Evolutionary conservation across 2,797 vertebrate genomes (phyloP).

Genomic region (Danio aesculapii): DNA sequence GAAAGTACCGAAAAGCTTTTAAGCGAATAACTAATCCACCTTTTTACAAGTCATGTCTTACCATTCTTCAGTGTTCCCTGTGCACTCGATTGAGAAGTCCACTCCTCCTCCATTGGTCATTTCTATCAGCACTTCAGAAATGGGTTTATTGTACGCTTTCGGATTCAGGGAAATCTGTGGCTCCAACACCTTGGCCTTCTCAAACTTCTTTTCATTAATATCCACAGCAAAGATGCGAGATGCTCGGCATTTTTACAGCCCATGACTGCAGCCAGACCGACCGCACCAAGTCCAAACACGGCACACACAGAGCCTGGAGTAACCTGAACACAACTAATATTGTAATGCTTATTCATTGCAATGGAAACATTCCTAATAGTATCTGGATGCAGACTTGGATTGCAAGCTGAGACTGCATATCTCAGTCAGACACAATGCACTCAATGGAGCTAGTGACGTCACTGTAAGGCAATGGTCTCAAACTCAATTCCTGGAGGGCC

Average conservation of each 20-base stretch:
- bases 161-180: slow-evolving; percentile 91
- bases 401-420: too few species aligned
- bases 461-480: too few species aligned
- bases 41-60: slow-evolving; percentile 69
- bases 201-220: slow-evolving; percentile 88
- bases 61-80: slow-evolving; percentile 90
- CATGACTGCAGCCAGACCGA: slow-evolving; percentile 95
- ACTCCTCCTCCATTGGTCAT: slow-evolving; percentile 93
- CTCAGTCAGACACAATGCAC: too few species aligned
- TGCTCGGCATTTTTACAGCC: slow-evolving; percentile 91
- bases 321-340: slow-evolving; percentile 78
- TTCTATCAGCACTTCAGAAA: slow-evolving; percentile 86
- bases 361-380: too few species aligned
- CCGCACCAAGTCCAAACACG: slow-evolving; percentile 91
- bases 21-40: background rate
- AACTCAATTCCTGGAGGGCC: too few species aligned
- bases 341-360: background rate
- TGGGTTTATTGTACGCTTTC: slow-evolving; percentile 85
- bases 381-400: too few species aligned
- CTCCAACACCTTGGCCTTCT: slow-evolving; percentile 88
- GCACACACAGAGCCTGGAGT: slow-evolving; percentile 91
- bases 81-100: slow-evolving; percentile 94
- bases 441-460: too few species aligned
- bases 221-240: slow-evolving; percentile 90
- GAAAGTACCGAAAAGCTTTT: background rate